phyloP scores from a whole-genome alignment of 1,140 invertebrate species.

The Tetramorium simillimum region DNA sequence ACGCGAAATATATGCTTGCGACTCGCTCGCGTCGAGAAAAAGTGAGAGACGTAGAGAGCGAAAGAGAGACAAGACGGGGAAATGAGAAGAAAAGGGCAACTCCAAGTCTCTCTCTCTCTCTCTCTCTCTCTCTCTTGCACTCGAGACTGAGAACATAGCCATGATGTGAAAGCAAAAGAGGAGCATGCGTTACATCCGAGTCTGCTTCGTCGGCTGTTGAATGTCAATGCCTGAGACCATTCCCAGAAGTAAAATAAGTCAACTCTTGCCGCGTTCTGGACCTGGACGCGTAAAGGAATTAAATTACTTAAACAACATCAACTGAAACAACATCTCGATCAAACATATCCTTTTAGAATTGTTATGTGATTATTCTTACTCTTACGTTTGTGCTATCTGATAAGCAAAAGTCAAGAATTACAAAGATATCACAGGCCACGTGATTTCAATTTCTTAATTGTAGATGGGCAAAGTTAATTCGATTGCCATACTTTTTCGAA shows the following conservation, averaged over 20 bases:
- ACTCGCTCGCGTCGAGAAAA: conserved; percentile 23
- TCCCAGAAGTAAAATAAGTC: conserved; percentile 56
- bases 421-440: neutral
- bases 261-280: neutral
- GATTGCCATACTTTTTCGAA: neutral
- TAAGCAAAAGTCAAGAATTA: neutral
- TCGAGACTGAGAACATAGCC: conserved; percentile 46
- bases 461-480: neutral
- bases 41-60: neutral
- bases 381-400: neutral
- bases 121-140: conserved; percentile 36
- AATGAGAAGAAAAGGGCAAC: neutral
- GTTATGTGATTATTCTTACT: neutral
- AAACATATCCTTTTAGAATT: neutral
- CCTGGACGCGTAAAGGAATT: neutral
- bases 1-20: conserved; percentile 34
- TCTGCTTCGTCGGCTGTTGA: conserved; percentile 48
- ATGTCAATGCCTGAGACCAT: conserved; percentile 64
- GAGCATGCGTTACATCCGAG: conserved; percentile 61
- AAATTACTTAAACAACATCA: neutral
- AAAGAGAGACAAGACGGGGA: neutral
- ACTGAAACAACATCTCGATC: neutral
- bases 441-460: conserved; percentile 33
- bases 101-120: neutral
- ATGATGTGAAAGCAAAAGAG: conserved; percentile 72